Evolutionary conservation across 2,113 vertebrate species (phyloP), one percentile per base, ranked within the genome.

Genomic region (Cromileptes altivelis): DNA sequence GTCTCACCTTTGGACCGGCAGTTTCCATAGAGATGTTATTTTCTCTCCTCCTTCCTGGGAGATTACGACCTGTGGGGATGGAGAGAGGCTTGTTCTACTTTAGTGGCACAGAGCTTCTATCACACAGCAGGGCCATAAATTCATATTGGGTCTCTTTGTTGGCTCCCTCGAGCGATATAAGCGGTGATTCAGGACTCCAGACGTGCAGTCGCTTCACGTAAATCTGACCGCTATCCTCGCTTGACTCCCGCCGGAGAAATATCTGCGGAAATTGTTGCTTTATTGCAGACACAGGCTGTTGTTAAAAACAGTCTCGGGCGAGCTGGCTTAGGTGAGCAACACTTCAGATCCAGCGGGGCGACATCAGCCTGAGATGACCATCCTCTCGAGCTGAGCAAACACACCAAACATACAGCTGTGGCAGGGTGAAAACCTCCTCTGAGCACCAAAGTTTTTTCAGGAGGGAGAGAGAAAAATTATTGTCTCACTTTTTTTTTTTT

Each of bases 21-120:
- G 90, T 91, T 91, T 75, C 87, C 90, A 91, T 87, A 82, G 87
- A 33, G 84, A 91, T 42, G 84, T 84, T 40, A 62, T 87, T 89
- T 78, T 45, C 76, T 73, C 79, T 80, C 85, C 70, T 85, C 64
- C 86, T 80, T 58, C 56, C 80, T 23, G 75, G 40, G 81, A 63
- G 82, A 80, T 80, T 25, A 50, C 6, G 70, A 79, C 80, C 85
- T 47, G 85, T 60, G 50, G 70, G 79, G 81, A 64, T 19, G 55
- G 71, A 58, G 70, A 27, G 72, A 45, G 19, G 65, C 70, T 68
- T 3, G 63, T 63, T 63, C 49, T 57, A 4, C 62, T 58, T 52
- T 40, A 57, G 80, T 1, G 40, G 23, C 68, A 0, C 0, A 1
- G 47, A 69, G 75, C 70, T 17, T 52, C 12, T 50, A 1, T 75